These are phyloP conservation scores for Podotricha telesiphe DNA, from an alignment of 2,888 invertebrate genomes.

Conservation along the genomic window DNA sequence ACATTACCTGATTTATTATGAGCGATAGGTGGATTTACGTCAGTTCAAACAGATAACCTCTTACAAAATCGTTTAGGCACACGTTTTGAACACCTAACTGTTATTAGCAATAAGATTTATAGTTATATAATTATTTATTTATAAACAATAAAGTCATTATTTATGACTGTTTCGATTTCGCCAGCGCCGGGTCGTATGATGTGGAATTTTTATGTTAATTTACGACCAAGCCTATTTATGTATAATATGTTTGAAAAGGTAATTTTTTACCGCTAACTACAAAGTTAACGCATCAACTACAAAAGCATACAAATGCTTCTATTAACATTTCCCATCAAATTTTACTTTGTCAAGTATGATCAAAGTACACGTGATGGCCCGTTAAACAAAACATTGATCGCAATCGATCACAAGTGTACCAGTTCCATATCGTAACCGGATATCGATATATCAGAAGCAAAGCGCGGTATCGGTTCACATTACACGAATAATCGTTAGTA, in stretches of 20 bases:
- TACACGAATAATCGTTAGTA: conserved; percentile 79
- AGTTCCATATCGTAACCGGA: conserved; percentile 57
- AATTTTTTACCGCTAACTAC: neutral
- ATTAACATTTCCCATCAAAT: neutral
- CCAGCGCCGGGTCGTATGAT: neutral
- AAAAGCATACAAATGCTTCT: too few species aligned
- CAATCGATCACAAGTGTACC: conserved; percentile 44
- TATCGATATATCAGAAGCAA: conserved; percentile 53
- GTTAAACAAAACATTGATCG: conserved; percentile 16
- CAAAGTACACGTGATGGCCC: conserved; percentile 1
- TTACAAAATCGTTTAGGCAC: conserved; percentile 29
- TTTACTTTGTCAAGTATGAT: neutral
- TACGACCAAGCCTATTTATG: conserved; percentile 13
- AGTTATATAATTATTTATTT: conserved; percentile 25
- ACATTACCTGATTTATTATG: conserved; percentile 40
- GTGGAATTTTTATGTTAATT: conserved; percentile 18
- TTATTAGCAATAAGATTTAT: conserved; percentile 23
- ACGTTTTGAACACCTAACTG: conserved; percentile 23
- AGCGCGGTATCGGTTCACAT: conserved; percentile 68
- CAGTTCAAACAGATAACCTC: conserved; percentile 36
- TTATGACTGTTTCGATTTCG: conserved; percentile 12
- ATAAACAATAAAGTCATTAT: conserved; percentile 21
- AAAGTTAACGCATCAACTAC: too few species aligned
- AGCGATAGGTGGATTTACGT: conserved; percentile 39
- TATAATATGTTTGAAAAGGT: neutral